Evolutionary conservation across 2,113 vertebrate genomes (phyloP).

Genomic region (Chrysochloris asiatica): DNA sequence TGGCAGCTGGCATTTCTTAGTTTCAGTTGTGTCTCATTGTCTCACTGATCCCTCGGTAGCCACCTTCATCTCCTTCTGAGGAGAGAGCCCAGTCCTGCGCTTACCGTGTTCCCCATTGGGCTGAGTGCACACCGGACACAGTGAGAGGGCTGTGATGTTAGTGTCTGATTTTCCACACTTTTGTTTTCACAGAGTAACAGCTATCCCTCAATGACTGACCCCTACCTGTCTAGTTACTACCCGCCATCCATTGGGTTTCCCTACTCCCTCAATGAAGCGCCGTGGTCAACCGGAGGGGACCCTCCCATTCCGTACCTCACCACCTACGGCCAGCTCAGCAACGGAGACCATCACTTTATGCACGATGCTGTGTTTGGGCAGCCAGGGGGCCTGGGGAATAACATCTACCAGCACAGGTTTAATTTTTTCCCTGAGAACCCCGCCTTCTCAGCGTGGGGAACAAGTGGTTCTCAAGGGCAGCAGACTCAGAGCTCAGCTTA

Average conservation of each 20-base stretch:
- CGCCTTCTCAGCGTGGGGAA: conserved; percentile 96
- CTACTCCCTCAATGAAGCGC: conserved; percentile 96
- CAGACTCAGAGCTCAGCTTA: conserved; percentile 96
- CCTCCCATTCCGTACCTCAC: conserved; percentile 96
- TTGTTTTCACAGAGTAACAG: conserved; percentile 91
- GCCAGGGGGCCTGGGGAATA: conserved; percentile 94
- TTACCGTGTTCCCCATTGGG: too few species aligned
- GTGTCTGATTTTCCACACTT: conserved; percentile 14
- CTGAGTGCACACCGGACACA: too few species aligned
- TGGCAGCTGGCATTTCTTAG: too few species aligned
- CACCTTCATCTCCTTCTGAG: too few species aligned
- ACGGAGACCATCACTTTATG: conserved; percentile 97
- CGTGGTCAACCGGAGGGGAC: conserved; percentile 97
- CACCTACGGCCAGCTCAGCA: conserved; percentile 95
- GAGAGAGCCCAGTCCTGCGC: background rate
- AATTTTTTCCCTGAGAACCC: conserved; percentile 98
- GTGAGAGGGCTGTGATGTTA: background rate
- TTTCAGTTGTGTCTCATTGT: too few species aligned
- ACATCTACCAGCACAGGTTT: conserved; percentile 95
- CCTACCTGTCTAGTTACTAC: conserved; percentile 96
- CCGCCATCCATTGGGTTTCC: conserved; percentile 97
- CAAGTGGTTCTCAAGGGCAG: conserved; percentile 95
- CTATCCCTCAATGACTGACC: conserved; percentile 97
- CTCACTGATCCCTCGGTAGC: too few species aligned
- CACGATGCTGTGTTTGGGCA: conserved; percentile 96